These are phyloP conservation scores for Gonatopus flavifemur DNA, from an alignment of 1,140 invertebrate genomes.

Conservation along the genomic window DNA sequence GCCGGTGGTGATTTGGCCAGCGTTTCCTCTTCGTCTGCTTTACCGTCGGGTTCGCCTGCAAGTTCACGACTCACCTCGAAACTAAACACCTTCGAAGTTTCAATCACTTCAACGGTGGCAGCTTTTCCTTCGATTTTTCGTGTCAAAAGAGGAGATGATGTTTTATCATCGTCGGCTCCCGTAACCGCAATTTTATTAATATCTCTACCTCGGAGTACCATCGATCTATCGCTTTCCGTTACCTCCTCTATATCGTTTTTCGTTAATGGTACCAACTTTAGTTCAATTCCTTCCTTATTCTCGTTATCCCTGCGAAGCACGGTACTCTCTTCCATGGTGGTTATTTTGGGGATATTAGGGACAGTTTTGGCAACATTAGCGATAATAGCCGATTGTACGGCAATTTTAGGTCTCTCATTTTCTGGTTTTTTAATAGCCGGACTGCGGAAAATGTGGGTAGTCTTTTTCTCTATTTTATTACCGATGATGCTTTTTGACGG, in stretches of 20 bases:
- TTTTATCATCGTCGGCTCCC: neutral
- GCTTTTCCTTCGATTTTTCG: conserved; percentile 40
- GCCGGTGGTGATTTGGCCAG: conserved; percentile 67
- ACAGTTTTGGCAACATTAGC: conserved; percentile 1
- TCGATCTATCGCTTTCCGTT: conserved; percentile 21
- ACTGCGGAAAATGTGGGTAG: conserved; percentile 30
- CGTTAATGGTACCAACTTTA: conserved; percentile 23
- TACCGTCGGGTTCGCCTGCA: conserved; percentile 78
- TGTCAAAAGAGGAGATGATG: conserved; percentile 8
- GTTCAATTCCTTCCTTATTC: conserved; percentile 29
- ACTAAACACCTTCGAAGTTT: conserved; percentile 54
- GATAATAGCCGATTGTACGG: conserved; percentile 15
- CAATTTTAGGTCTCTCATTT: conserved; percentile 42
- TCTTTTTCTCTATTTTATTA: conserved; percentile 34
- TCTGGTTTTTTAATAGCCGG: conserved; percentile 48
- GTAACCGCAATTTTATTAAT: conserved; percentile 14
- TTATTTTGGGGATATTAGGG: neutral
- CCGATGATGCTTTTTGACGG: too few relatives aligned
- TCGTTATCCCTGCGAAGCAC: conserved; percentile 5
- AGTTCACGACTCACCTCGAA: conserved; percentile 69
- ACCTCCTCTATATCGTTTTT: conserved; percentile 34
- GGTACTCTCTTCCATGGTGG: conserved; percentile 1
- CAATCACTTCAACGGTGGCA: neutral
- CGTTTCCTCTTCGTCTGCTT: conserved; percentile 73
- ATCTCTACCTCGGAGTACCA: conserved; percentile 16